phyloP scores from a whole-genome alignment of 2,797 vertebrate species.

The Aldrovandia affinis region DNA sequence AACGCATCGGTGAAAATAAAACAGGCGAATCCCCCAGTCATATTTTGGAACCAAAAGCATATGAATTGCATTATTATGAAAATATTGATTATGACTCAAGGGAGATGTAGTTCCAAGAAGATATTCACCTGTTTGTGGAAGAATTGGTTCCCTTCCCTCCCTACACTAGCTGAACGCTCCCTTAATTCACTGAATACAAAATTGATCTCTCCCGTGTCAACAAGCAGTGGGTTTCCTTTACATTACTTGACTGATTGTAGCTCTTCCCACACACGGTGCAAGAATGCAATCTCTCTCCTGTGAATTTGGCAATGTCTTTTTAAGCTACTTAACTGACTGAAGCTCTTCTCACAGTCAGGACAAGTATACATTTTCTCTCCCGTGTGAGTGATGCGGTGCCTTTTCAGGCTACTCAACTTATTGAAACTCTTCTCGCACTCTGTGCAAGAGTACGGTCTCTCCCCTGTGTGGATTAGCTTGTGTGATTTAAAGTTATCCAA shows the following conservation, averaged over 20 bases:
- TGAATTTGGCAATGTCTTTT: conserved; percentile 21
- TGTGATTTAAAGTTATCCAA: conserved; percentile 26
- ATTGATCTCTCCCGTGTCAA: neutral
- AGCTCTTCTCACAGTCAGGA: conserved; percentile 33
- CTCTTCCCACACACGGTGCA: conserved; percentile 15
- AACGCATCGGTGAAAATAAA: neutral
- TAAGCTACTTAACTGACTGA: neutral
- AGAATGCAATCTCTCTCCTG: conserved; percentile 18
- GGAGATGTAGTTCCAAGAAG: neutral
- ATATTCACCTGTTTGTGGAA: neutral
- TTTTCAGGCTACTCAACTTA: neutral
- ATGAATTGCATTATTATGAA: conserved; percentile 4
- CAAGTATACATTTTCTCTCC: conserved; percentile 26
- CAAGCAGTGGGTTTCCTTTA: neutral
- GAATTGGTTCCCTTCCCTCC: neutral
- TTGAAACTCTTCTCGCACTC: conserved; percentile 36
- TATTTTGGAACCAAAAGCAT: neutral
- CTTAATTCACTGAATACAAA: neutral
- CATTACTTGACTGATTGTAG: neutral
- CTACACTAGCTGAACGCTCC: neutral
- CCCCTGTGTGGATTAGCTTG: conserved; percentile 12
- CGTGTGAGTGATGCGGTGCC: conserved; percentile 39
- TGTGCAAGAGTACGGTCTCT: conserved; percentile 37
- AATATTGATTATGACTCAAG: neutral
- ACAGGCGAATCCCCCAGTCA: neutral